Evolutionary conservation across 2,113 vertebrate genomes (phyloP), one percentile per base, ranked within the genome.

Genomic region (Choloepus hoffmanni): DNA sequence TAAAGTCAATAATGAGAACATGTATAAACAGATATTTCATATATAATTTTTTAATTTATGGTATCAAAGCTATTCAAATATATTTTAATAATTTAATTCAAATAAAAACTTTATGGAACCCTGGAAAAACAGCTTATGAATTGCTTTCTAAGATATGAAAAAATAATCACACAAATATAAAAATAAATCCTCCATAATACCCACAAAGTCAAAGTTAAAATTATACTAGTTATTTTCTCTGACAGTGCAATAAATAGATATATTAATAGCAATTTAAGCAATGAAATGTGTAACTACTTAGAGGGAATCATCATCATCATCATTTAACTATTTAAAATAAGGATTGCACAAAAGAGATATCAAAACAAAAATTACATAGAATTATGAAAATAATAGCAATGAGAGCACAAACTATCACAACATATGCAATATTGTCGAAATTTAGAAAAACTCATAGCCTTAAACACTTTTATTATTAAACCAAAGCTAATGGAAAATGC

Each of bases 51-150:
- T 13, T 85, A 79, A 89, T 58, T 85, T 78, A 84, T 58, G 16
- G 12, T 89, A 24, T 50, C 24, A 84, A 60, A 55, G 58, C 5
- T 58, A 33, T 84, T 19, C 78, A 70, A 85, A 63, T 89, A 7
- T 26, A 26, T 63, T 84, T 85, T 85, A 77, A 73, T 79, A 85
- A 73, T 68, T 82, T 92, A 84, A 77, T 92, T 68, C 0, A 96
- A 50, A 16, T 82, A 9, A 60, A 40, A 73, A 21, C 21, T 58
- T 90, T 7, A 40, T 65, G 13, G 13, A 50, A 67, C 28, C 43
- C 8, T 87, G 43, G 87, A 70, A 28, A 68, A 9, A 53, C 76
- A 70, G 43, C 13, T 77, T 70, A 10, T 63, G 81, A 68, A 94
- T 76, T 87, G 76, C 50, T 87, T 3, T 83, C 5, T 68, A 21